Evolutionary conservation across 2,888 invertebrate species (phyloP).

Genomic region (Acleris holmiana): DNA sequence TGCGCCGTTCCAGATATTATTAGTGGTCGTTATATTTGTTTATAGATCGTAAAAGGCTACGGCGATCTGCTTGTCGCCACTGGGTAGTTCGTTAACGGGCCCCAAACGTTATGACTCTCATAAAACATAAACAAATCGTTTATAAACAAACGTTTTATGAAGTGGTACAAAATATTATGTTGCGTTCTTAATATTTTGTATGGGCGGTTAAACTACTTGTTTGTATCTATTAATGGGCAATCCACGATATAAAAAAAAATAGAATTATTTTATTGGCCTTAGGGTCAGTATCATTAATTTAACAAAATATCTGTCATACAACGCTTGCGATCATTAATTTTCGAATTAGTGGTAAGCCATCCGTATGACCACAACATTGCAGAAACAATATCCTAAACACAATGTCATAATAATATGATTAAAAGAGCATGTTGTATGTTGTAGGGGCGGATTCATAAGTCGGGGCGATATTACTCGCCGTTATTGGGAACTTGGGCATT

Average conservation of each 20-base stretch:
- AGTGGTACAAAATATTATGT: constrained; percentile 55
- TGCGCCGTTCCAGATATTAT: constrained; percentile 82
- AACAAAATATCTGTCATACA: background rate
- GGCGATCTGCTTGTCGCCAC: constrained; percentile 76
- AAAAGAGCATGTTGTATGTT: constrained; percentile 45
- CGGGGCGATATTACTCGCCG: constrained; percentile 70
- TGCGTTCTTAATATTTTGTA: constrained; percentile 29
- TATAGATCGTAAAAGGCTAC: constrained; percentile 80
- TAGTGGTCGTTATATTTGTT: constrained; percentile 81
- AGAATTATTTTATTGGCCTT: no score
- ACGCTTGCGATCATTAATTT: background rate
- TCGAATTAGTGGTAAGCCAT: background rate
- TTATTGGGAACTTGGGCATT: constrained; percentile 78
- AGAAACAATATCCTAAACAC: constrained; percentile 28
- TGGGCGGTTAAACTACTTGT: constrained; percentile 32
- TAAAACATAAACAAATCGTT: constrained; percentile 77
- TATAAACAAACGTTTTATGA: constrained; percentile 68
- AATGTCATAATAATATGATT: constrained; percentile 35
- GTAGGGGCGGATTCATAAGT: constrained; percentile 63
- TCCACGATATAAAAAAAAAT: no score
- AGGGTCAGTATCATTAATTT: no score
- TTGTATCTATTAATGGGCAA: background rate
- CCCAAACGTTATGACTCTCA: constrained; percentile 69
- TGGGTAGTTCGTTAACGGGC: constrained; percentile 75
- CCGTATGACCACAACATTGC: background rate